Evolutionary conservation across 2,888 invertebrate species (phyloP), one percentile per base, ranked within the genome.

Genomic region (Epicampocera succincta): DNA sequence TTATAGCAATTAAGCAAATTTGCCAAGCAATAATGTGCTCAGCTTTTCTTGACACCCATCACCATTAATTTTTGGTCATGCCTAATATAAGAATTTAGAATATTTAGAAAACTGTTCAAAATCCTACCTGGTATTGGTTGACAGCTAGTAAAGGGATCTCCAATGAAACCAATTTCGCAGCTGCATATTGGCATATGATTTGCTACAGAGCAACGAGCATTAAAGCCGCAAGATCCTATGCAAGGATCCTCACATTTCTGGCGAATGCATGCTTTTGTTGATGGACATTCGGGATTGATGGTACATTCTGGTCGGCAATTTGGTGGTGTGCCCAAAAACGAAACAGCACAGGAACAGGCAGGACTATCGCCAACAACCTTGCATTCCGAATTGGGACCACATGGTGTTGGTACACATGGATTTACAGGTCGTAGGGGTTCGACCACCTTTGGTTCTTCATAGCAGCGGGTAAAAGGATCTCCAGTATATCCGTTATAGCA

Each of bases 151-250:
- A 93, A 92, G 72, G 96, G 94, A 91, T 97, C 95, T 81, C 97
- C 97, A 80, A 93, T 93, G 89, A 93, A 96, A 84, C 96, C 96
- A 88, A 94, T 93, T 85, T 95, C 94, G 89, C 97, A 97, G 83
- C 94, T 94, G 87, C 96, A 96, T 83, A 95, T 93, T 40, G 96
- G 94, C 87, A 93, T 93, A 88, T 97, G 97, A 90, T 96, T 95
- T 19, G 93, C 91, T 21, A 94, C 93, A 42, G 91, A 89, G 88
- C 93, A 92, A 85, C 90, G 91, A 75, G 94, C 92, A 86, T 93
- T 92, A 88, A 90, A 90, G 84, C 94, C 93, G 87, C 94, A 94
- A 1, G 94, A 93, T 15, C 94, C 94, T 50, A 92, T 92, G 84
- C 94, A 95, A 6, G 94, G 94, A 88, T 94, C 93, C 84, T 90